Conservation (phyloP, 1,140 invertebrate genomes). For the Lysiphlebus fabarum region DNA sequence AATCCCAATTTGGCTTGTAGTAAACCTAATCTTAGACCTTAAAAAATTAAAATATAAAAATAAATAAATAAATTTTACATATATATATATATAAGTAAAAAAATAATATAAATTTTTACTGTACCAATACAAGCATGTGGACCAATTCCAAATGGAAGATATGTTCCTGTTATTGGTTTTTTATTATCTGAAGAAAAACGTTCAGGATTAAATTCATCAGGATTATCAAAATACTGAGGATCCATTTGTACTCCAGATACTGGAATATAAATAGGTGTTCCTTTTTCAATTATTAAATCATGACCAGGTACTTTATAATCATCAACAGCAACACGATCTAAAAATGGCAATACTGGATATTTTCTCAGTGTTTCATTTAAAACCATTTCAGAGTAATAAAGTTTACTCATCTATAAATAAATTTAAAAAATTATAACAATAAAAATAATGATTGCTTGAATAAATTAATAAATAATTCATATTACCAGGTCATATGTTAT, state of each 20-base stretch:
- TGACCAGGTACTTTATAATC: conserved; percentile 50
- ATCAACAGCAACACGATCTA: conserved; percentile 50
- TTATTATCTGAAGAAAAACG: conserved; percentile 62
- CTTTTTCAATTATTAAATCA: conserved; percentile 45
- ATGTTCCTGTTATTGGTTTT: conserved; percentile 48
- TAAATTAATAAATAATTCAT: too few relatives aligned
- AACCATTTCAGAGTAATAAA: conserved; percentile 32
- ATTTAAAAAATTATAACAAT: too few relatives aligned
- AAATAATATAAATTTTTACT: neutral
- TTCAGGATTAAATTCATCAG: conserved; percentile 62
- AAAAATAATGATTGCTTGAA: too few relatives aligned
- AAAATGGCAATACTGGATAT: conserved; percentile 58
- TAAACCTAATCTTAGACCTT: conserved; percentile 60
- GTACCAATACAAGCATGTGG: conserved; percentile 58
- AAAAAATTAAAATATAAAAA: conserved; percentile 34
- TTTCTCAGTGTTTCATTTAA: conserved; percentile 51
- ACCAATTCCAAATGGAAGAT: conserved; percentile 61
- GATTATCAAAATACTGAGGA: conserved; percentile 46
- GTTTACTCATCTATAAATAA: too few relatives aligned
- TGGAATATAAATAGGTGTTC: conserved; percentile 34
- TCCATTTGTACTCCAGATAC: conserved; percentile 47
- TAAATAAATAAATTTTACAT: too few relatives aligned
- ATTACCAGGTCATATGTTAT: conserved; percentile 56
- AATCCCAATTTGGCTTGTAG: conserved; percentile 62
- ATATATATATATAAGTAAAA: too few relatives aligned